Conservation (phyloP, 2,113 vertebrate genomes). For the Hypocryptadius cinnamomeus region DNA sequence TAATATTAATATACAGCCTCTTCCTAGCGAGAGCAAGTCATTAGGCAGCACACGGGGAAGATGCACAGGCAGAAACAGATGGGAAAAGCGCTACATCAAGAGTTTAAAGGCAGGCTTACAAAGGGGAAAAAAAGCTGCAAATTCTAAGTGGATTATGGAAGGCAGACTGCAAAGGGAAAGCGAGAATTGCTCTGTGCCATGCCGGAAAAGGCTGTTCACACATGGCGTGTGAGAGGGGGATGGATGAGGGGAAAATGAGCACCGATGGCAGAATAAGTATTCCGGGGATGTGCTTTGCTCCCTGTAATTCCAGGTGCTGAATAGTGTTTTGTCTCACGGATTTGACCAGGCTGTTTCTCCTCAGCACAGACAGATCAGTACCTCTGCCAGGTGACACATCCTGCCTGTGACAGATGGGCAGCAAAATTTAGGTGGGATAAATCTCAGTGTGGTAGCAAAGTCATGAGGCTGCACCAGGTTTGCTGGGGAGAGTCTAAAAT, state of each 20-base stretch:
- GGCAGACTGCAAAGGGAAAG: constrained; percentile 16
- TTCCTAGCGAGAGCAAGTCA: constrained; percentile 44
- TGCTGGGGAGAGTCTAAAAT: background rate
- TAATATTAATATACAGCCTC: constrained; percentile 43
- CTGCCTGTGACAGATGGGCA: background rate
- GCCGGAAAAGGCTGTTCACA: background rate
- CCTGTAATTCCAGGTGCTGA: background rate
- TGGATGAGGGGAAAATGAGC: background rate
- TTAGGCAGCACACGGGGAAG: constrained; percentile 29
- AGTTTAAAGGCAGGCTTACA: constrained; percentile 39
- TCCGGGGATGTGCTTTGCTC: background rate
- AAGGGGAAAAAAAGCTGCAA: background rate
- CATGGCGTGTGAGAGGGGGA: background rate
- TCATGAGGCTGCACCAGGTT: background rate
- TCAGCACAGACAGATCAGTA: background rate
- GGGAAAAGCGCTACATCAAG: constrained; percentile 42
- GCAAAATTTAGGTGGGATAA: background rate
- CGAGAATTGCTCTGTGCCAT: background rate
- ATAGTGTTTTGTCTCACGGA: background rate
- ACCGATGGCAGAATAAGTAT: background rate
- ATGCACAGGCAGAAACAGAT: constrained; percentile 46
- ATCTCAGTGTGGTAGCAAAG: background rate
- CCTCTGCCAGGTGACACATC: background rate
- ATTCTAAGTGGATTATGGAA: constrained; percentile 41
- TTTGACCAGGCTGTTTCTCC: background rate